Conservation (phyloP, 2,797 vertebrate species). For the Halcyon badia region DNA sequence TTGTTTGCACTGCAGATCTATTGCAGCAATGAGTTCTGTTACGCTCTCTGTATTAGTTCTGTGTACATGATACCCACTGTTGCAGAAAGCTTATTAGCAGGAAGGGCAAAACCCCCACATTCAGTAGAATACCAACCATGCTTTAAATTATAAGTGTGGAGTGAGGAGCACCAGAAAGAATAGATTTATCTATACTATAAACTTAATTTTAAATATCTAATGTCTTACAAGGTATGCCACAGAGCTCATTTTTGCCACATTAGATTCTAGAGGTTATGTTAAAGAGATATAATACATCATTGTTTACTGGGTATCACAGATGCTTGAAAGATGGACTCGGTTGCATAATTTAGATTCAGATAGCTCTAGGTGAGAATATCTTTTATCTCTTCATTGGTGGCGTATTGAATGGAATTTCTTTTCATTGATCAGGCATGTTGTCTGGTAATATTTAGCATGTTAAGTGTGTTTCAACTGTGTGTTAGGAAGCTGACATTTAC, state of each 20-base stretch:
- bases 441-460: background rate
- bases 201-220: background rate
- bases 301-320: background rate
- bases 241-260: background rate
- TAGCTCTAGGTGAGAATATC: background rate
- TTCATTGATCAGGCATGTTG: background rate
- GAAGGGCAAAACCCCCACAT: background rate
- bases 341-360: background rate
- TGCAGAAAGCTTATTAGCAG: slow-evolving; percentile 46
- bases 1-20: slow-evolving; percentile 18
- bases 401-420: background rate
- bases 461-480: background rate
- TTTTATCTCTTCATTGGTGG: background rate
- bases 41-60: slow-evolving; percentile 3
- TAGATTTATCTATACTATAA: background rate
- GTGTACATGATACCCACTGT: background rate
- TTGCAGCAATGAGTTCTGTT: slow-evolving; percentile 46
- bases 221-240: background rate
- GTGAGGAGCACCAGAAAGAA: background rate
- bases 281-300: background rate
- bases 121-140: background rate
- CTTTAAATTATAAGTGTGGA: background rate
- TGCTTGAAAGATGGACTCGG: background rate
- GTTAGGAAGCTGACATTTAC: background rate
- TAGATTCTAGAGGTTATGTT: background rate